Base-by-base conservation (phyloP, 2,113 vertebrate species). In the Cyanoliseus patagonus region DNA sequence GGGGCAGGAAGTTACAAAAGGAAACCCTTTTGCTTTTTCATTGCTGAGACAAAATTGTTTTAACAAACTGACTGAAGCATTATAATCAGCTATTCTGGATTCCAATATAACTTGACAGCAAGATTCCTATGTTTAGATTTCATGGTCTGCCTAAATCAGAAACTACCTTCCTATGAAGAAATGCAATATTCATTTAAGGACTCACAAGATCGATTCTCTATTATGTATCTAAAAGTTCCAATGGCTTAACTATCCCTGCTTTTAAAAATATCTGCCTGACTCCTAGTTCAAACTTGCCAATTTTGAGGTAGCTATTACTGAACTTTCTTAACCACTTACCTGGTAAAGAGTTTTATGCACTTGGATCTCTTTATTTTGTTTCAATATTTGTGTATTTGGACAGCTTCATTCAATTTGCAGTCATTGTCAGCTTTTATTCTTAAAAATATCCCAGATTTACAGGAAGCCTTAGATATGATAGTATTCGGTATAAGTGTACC, bases 51-150 rank as follows among this genome's bases (percentile, higher is more conserved):
- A 84, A 86, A 95, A 76, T 82, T 7, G 37, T 82, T 86, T 91
- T 86, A 95, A 66, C 62, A 87, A 86, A 94, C 53, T 89, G 87
- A 85, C 90, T 85, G 70, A 91, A 73, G 24, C 42, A 47, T 89
- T 87, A 69, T 31, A n/a, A 89, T 89, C 74, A 92, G 13, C 44
- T 79, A 30, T 61, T 92, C 78, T 95, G 84, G 63, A 79, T 76
- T 92, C 22, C 0, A 1, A 20, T 76, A 19, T 5, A 73, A 85
- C 22, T 77, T 83, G 81, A 69, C 81, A 92, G 35, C 69, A 85
- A 41, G 44, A 79, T 73, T 76, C 28, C 70, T 92, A 33, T 79
- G n/a, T 79, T 81, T 85, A 83, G 70, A 39, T 78, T 85, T 79
- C 89, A 76, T 53, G 37, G n/a, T 57, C 57, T 79, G 17, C 51